These are phyloP conservation scores for Platysternon megacephalum DNA, from an alignment of 2,113 vertebrate species.

Conservation along the genomic window DNA sequence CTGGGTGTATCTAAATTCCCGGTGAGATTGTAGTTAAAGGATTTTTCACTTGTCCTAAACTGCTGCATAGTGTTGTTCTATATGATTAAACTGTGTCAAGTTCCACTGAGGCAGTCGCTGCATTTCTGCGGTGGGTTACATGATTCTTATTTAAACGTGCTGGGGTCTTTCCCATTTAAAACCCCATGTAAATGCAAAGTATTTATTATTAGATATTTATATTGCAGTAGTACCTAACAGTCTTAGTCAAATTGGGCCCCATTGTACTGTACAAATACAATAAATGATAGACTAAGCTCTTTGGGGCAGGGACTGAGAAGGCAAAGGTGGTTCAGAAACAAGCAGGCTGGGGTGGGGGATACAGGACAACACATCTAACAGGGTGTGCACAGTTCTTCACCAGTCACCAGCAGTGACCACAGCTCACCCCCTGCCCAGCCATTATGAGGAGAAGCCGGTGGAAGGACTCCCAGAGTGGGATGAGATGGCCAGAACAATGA, in stretches of 20 bases:
- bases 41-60: slow-evolving; percentile 9
- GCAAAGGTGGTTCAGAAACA: neutral
- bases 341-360: neutral
- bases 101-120: neutral
- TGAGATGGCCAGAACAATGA: neutral
- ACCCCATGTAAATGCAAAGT: neutral
- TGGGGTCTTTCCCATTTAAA: neutral
- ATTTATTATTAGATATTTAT: neutral
- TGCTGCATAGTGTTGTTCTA: slow-evolving; percentile 11
- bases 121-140: slow-evolving; percentile 5
- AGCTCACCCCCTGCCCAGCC: neutral
- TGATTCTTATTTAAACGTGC: neutral
- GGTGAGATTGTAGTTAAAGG: neutral
- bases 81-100: slow-evolving; percentile 35
- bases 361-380: neutral
- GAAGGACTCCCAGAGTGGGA: neutral
- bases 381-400: neutral
- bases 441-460: neutral
- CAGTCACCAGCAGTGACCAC: neutral
- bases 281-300: neutral
- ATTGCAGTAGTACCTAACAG: neutral
- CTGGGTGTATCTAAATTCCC: slow-evolving; percentile 8
- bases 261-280: neutral
- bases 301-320: neutral
- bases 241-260: neutral